Evolutionary conservation across 2,113 vertebrate genomes (phyloP).

Genomic region (Micronisus gabar): DNA sequence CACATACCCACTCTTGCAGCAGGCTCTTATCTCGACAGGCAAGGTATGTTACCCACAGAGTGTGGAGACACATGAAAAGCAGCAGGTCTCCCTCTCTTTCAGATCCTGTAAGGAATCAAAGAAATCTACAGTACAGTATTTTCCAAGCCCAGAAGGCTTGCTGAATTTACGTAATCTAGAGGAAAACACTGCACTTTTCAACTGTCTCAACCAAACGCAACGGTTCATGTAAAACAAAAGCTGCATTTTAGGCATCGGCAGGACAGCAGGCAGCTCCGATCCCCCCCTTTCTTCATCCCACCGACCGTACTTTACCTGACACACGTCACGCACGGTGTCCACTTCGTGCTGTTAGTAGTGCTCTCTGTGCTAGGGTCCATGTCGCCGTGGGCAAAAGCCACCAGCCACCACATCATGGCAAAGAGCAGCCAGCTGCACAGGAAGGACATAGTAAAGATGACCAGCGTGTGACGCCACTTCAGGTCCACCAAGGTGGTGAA

Average conservation of each 20-base stretch:
- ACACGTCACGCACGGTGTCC: slow-evolving; percentile 84
- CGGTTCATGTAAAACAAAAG: not conserved
- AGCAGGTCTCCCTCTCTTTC: slow-evolving; percentile 63
- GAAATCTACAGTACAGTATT: slow-evolving; percentile 62
- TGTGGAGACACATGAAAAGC: slow-evolving; percentile 65
- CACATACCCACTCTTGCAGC: slow-evolving; percentile 61
- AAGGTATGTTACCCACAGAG: slow-evolving; percentile 57
- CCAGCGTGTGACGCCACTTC: slow-evolving; percentile 95
- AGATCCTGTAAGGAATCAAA: slow-evolving; percentile 66
- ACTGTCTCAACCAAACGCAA: not conserved
- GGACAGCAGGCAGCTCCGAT: not conserved
- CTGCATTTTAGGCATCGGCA: not conserved
- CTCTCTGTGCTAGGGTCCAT: slow-evolving; percentile 78
- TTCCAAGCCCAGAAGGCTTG: slow-evolving; percentile 33
- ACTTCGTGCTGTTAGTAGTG: not conserved
- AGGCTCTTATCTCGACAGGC: slow-evolving; percentile 61
- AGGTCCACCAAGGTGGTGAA: slow-evolving; percentile 98
- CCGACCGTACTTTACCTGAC: slow-evolving; percentile 80
- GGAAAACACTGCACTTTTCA: slow-evolving; percentile 55
- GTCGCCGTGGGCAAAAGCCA: slow-evolving; percentile 95
- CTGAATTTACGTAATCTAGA: not conserved
- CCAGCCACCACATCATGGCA: slow-evolving; percentile 97
- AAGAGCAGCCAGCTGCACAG: slow-evolving; percentile 98
- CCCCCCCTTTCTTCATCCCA: not conserved
- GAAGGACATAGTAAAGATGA: slow-evolving; percentile 98